Evolutionary conservation across 2,113 vertebrate genomes (phyloP).

Genomic region (Triplophysa siluroides): DNA sequence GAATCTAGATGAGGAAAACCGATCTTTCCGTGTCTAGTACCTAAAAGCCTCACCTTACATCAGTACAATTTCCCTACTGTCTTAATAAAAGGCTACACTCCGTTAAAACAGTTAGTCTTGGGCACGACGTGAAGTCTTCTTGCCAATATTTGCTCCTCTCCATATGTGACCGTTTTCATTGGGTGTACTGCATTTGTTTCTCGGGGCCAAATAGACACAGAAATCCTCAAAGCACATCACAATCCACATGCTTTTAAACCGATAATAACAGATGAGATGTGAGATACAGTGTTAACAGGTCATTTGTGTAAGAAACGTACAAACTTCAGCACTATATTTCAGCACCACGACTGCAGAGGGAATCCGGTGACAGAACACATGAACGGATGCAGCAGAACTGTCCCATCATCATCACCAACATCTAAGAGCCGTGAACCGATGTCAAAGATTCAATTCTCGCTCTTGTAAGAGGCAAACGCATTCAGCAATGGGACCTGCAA

Average conservation of each 20-base stretch:
- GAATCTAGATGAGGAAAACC: too few species aligned
- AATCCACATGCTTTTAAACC: too few species aligned
- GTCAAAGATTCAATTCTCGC: slow-evolving; percentile 3
- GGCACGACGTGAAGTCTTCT: background rate
- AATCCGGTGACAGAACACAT: background rate
- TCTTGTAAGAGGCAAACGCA: background rate
- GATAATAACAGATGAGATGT: background rate
- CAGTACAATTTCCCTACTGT: background rate
- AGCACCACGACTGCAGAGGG: slow-evolving; percentile 34
- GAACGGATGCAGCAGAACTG: slow-evolving; percentile 27
- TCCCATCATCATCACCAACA: slow-evolving; percentile 13
- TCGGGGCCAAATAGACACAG: background rate
- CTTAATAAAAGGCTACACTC: background rate
- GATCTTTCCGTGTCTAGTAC: background rate
- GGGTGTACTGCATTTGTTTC: background rate
- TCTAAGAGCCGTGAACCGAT: background rate
- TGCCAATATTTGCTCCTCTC: background rate
- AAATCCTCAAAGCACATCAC: background rate
- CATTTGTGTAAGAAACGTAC: background rate
- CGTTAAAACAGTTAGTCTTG: background rate
- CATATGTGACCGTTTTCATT: background rate
- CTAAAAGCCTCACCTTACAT: background rate
- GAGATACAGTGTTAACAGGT: background rate
- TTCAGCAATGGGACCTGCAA: slow-evolving; percentile 27
- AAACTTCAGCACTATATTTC: slow-evolving; percentile 36